Evolutionary conservation across 2,113 vertebrate species (phyloP).

Genomic region (Orientallactaga bullata): DNA sequence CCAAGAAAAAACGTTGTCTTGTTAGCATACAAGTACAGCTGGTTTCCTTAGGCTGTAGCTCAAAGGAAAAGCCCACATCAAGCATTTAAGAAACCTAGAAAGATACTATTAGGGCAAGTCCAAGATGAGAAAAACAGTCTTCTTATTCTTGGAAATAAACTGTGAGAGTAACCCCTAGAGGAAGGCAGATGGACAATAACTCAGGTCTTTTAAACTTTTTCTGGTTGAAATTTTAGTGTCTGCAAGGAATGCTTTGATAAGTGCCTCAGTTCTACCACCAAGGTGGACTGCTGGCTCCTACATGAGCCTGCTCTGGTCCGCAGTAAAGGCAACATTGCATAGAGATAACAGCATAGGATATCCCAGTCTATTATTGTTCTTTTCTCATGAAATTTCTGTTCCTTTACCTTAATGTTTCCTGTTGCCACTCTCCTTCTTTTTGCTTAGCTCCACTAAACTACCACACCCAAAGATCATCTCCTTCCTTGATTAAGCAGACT

Average conservation of each 20-base stretch:
- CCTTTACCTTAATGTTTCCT: not conserved
- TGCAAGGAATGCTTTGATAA: not conserved
- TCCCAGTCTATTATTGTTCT: not conserved
- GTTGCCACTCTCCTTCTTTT: not conserved
- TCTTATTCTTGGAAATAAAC: slow-evolving; percentile 44
- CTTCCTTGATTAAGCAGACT: not conserved
- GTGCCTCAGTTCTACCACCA: not conserved
- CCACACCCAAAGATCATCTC: not conserved
- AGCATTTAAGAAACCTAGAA: slow-evolving; percentile 49
- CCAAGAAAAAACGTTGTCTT: slow-evolving; percentile 72
- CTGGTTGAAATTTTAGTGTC: not conserved
- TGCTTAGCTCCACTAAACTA: not conserved
- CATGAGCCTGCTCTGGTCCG: not conserved
- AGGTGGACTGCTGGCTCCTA: not conserved
- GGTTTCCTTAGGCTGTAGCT: slow-evolving; percentile 48
- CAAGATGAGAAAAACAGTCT: not conserved
- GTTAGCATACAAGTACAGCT: slow-evolving; percentile 72
- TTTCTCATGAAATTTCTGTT: not conserved
- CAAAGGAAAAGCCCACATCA: slow-evolving; percentile 60
- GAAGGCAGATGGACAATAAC: not conserved
- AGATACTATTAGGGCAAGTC: not conserved
- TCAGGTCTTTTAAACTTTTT: not conserved
- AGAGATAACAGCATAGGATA: not conserved
- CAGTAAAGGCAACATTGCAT: not conserved
- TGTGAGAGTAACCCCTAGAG: slow-evolving; percentile 11